Conservation (phyloP, 2,797 vertebrate species). For the Chiloscyllium punctatum region DNA sequence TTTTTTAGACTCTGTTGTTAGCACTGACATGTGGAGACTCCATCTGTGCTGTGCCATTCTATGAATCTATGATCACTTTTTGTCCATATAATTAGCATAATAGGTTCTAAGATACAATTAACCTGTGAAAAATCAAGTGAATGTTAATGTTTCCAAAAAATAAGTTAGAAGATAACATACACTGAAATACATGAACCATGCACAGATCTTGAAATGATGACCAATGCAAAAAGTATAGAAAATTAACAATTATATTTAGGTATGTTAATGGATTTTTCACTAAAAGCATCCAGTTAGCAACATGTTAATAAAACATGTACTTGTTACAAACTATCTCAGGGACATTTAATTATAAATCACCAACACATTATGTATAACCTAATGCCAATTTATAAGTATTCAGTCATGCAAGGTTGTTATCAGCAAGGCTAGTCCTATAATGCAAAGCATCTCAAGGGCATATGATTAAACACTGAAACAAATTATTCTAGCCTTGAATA, state of each 20-base stretch:
- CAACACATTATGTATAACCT: neutral
- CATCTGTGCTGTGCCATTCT: neutral
- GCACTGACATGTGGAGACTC: neutral
- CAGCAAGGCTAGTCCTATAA: slow-evolving; percentile 21
- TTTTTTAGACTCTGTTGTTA: neutral
- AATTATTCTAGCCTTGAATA: slow-evolving; percentile 34
- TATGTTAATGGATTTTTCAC: neutral
- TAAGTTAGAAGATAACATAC: neutral
- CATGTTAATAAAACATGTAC: neutral
- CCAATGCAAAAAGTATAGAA: neutral
- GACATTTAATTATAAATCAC: slow-evolving; percentile 20
- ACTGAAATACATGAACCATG: neutral
- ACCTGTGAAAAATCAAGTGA: neutral
- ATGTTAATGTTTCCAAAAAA: neutral
- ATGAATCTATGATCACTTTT: neutral
- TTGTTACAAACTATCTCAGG: neutral
- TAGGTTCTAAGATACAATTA: neutral
- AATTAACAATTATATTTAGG: neutral
- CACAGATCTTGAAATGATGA: neutral
- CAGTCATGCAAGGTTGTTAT: slow-evolving; percentile 10
- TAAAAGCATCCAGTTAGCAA: neutral
- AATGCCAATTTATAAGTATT: neutral
- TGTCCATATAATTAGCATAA: neutral
- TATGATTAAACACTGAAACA: slow-evolving; percentile 25
- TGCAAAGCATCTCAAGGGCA: slow-evolving; percentile 16